phyloP scores from a whole-genome alignment of 2,113 vertebrate species.

The Pelodiscus sinensis region DNA sequence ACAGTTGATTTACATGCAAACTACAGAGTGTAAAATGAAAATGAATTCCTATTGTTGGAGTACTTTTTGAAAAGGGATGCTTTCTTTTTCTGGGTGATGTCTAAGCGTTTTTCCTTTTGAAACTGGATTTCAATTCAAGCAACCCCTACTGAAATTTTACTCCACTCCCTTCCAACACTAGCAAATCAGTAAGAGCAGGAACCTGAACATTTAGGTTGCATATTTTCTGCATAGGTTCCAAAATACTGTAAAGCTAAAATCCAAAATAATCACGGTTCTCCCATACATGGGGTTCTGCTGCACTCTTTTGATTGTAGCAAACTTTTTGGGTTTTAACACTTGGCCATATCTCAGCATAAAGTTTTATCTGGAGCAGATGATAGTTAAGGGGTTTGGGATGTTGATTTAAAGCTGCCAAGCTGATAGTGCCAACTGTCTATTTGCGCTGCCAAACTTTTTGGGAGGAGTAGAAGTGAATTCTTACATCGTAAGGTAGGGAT shows the following conservation, averaged over 20 bases:
- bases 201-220: neutral
- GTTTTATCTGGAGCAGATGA: neutral
- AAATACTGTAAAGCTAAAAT: neutral
- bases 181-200: neutral
- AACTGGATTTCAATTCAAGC: neutral
- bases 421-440: neutral
- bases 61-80: neutral
- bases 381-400: neutral
- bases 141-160: neutral
- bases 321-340: neutral
- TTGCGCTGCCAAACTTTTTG: neutral
- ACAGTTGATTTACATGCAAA: constrained; percentile 62
- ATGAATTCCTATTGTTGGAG: constrained; percentile 34
- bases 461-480: neutral
- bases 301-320: neutral
- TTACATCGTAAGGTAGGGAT: neutral
- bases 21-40: constrained; percentile 31
- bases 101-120: neutral
- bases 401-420: neutral
- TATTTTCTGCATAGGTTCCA: neutral
- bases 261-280: neutral
- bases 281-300: neutral
- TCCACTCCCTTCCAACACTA: neutral
- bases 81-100: neutral
- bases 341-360: neutral